phyloP scores from a whole-genome alignment of 2,113 vertebrate genomes.

The Lasiurus cinereus region DNA sequence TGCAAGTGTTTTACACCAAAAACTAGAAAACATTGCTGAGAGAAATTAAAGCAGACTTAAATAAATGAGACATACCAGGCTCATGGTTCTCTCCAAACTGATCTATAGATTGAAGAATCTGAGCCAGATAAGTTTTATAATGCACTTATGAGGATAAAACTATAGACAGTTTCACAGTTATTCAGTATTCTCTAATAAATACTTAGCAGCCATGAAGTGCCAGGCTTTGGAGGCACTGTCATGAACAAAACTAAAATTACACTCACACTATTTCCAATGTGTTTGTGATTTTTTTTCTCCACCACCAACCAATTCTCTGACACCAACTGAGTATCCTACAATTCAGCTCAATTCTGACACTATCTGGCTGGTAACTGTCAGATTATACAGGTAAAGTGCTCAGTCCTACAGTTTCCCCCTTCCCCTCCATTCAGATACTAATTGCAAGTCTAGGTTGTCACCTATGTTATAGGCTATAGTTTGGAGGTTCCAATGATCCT shows the following conservation, averaged over 20 bases:
- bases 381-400: not conserved
- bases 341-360: not conserved
- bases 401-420: not conserved
- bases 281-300: not conserved
- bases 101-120: not conserved
- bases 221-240: not conserved
- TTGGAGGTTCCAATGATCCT: not conserved
- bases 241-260: not conserved
- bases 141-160: not conserved
- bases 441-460: not conserved
- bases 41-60: not conserved
- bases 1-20: not conserved
- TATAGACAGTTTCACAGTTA: not conserved
- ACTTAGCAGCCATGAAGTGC: not conserved
- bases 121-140: not conserved
- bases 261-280: not conserved
- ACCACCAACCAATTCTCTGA: not conserved
- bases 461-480: not conserved
- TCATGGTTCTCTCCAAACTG: not conserved
- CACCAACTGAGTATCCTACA: not conserved
- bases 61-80: not conserved
- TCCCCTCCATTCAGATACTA: not conserved
- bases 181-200: not conserved
- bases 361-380: not conserved
- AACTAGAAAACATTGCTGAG: not conserved